Evolutionary conservation across 2,888 invertebrate genomes (phyloP), one percentile per base, ranked within the genome.

Genomic region (Glaucopsyche alexis): DNA sequence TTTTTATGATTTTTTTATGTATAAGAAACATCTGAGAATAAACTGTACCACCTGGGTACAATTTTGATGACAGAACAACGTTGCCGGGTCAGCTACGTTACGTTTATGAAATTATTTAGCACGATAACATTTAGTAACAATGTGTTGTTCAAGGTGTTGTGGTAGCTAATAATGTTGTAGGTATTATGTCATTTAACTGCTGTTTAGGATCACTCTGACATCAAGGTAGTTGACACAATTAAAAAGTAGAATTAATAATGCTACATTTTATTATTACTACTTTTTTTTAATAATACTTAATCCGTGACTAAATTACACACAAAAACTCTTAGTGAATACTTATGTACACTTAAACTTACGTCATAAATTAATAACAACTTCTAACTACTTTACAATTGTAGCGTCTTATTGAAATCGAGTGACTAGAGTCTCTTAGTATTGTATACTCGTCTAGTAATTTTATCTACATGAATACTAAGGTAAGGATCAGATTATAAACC

Each of bases 341-440:
- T 60, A 11, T 60, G 29, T 60, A 60, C 60, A 60, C 13, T 71
- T 71, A 52, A n/a, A 60, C 45, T 29, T 29, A 14, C 60, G 4
- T 45, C 40, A n/a, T n/a, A n/a, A n/a, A 42, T 42, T 69, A 42
- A 60, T 71, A 60, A 71, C 71, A 60, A 45, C 29, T 60, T 50
- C 13, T 71, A 71, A 55, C 42, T 52, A 42, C 52, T 55, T 71
- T 19, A 40, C 52, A 71, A 16, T 42, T 14, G n/a, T 71, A 19
- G 38, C n/a, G 7, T 47, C 8, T 49, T 16, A 70, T 38, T 70
- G 50, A 14, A n/a, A 49, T 49, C 50, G n/a, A 9, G 38, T 16
- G 49, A 50, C 16, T 13, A 52, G 52, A 40, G 1, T 29, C 14
- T n/a, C 6, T 1, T 19, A n/a, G 8, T 19, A 13, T 29, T n/a